phyloP scores from a whole-genome alignment of 2,888 invertebrate species.

The Rhodophaea formosa region DNA sequence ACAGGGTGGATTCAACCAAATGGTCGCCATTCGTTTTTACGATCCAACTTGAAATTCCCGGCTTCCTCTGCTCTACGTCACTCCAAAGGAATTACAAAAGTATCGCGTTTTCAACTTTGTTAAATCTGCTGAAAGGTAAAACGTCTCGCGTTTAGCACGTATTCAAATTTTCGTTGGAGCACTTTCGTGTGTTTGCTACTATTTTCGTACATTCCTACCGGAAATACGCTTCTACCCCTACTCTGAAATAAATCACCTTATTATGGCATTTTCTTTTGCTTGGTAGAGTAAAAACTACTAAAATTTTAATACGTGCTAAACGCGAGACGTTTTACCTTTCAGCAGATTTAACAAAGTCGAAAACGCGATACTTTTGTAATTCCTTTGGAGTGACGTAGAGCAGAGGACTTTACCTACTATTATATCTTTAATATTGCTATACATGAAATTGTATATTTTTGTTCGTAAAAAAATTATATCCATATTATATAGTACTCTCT shows the following conservation, averaged over 20 bases:
- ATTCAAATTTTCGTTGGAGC: background rate
- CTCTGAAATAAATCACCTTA: background rate
- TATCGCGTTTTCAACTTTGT: constrained; percentile 13
- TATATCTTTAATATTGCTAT: too few relatives aligned
- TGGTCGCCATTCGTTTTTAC: constrained; percentile 23
- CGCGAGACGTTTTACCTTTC: constrained; percentile 6
- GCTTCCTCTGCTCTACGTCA: constrained; percentile 11
- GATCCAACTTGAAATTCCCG: constrained; percentile 20
- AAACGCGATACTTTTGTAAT: constrained; percentile 17
- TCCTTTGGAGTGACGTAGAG: constrained; percentile 9
- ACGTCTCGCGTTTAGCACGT: background rate
- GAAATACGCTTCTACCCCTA: background rate
- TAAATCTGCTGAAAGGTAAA: constrained; percentile 10
- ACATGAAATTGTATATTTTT: too few relatives aligned
- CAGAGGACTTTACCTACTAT: too few relatives aligned
- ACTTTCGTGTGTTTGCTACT: background rate
- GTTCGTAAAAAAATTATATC: too few relatives aligned
- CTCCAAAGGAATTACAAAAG: constrained; percentile 14
- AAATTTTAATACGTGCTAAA: background rate
- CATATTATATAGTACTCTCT: too few relatives aligned
- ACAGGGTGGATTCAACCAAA: background rate
- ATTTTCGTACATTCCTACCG: background rate
- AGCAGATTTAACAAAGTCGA: constrained; percentile 10
- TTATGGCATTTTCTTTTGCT: background rate
- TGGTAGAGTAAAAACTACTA: background rate